Evolutionary conservation across 1,140 invertebrate species (phyloP).

Genomic region (Habropoda laboriosa): DNA sequence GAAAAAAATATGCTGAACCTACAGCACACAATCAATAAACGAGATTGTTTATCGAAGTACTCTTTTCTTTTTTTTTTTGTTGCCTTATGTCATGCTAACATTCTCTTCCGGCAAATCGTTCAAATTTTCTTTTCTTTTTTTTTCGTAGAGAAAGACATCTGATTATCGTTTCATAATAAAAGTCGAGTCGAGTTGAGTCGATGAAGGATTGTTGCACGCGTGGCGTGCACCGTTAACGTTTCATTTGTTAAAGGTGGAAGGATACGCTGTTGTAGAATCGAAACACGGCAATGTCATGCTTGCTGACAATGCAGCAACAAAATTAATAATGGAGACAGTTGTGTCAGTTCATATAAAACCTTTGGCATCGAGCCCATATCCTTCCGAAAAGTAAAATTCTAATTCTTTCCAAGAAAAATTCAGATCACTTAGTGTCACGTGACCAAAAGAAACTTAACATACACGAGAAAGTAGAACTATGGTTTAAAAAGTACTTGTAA

Average conservation of each 20-base stretch:
- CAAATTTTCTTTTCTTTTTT: not conserved
- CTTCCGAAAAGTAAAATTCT: not conserved
- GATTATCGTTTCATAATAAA: too few relatives aligned
- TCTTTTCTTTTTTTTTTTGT: not conserved
- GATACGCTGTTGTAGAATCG: not conserved
- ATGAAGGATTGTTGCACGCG: not conserved
- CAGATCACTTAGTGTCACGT: not conserved
- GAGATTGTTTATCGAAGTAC: slow-evolving; percentile 34
- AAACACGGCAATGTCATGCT: slow-evolving; percentile 8
- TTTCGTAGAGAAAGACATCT: not conserved
- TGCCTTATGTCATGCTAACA: not conserved
- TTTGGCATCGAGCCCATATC: not conserved
- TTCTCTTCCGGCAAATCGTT: not conserved
- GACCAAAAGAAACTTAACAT: not conserved
- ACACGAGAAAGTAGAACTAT: not conserved
- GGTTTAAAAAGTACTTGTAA: not conserved
- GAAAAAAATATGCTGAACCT: slow-evolving; percentile 31
- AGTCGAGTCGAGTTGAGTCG: not conserved
- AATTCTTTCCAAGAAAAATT: not conserved
- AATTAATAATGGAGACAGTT: not conserved
- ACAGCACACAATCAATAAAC: slow-evolving; percentile 53
- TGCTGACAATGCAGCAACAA: slow-evolving; percentile 21
- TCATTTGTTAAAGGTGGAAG: not conserved
- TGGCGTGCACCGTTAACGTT: not conserved
- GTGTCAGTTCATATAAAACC: not conserved